These are phyloP conservation scores for Pogonognathellus flavescens DNA, from an alignment of 1,140 invertebrate genomes.

Conservation along the genomic window DNA sequence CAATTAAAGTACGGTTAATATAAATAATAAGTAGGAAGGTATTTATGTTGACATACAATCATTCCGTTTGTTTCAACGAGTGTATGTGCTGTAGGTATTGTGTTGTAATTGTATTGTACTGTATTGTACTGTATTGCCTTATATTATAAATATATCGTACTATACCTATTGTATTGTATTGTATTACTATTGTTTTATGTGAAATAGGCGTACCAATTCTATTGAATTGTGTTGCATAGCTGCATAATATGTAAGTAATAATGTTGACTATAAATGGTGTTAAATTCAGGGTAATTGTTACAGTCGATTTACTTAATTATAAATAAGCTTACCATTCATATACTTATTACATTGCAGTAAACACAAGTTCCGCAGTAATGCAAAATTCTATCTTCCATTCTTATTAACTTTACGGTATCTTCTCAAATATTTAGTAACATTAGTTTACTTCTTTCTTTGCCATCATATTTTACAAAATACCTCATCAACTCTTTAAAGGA, in stretches of 20 bases:
- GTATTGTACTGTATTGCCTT: slow-evolving; percentile 51
- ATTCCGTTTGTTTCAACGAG: slow-evolving; percentile 47
- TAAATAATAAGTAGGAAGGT: slow-evolving; percentile 1
- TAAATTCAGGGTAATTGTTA: slow-evolving; percentile 47
- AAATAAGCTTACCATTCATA: slow-evolving; percentile 15
- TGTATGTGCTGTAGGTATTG: slow-evolving; percentile 49
- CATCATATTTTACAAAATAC: no score
- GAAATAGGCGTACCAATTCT: slow-evolving; percentile 39
- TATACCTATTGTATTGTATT: slow-evolving; percentile 47
- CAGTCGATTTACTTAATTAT: slow-evolving; percentile 19
- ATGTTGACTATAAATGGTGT: slow-evolving; percentile 50
- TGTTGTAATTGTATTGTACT: slow-evolving; percentile 46
- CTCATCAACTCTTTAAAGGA: no score
- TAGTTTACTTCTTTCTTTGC: no score
- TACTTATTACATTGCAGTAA: not conserved
- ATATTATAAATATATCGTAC: slow-evolving; percentile 32
- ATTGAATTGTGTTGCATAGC: slow-evolving; percentile 36
- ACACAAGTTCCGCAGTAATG: not conserved
- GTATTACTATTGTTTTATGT: slow-evolving; percentile 48
- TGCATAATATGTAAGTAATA: slow-evolving; percentile 48
- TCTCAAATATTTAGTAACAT: no score
- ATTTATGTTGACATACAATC: slow-evolving; percentile 45
- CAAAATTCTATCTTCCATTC: no score
- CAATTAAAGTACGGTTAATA: no score
- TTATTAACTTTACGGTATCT: no score